Conservation (phyloP, 2,797 vertebrate species). For the Molossus molossus region DNA sequence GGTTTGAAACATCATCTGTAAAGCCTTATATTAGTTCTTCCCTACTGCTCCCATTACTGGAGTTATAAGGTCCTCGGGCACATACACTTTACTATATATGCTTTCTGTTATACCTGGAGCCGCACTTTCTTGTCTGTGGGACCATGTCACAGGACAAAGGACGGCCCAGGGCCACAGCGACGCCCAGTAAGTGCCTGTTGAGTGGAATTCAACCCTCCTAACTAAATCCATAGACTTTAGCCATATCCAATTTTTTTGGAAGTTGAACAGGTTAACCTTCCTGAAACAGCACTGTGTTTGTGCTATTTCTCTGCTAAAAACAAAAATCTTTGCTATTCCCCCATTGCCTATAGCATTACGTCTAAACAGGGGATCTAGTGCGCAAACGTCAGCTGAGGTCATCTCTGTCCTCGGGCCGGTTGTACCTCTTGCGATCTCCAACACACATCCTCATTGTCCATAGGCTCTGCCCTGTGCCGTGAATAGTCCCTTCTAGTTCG, state of each 20-base stretch:
- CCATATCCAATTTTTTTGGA: constrained; percentile 9
- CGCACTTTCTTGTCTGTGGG: not conserved
- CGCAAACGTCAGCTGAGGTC: not conserved
- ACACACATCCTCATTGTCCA: not conserved
- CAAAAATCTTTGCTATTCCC: not conserved
- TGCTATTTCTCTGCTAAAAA: constrained; percentile 26
- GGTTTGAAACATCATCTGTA: constrained; percentile 12
- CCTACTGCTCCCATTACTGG: not conserved
- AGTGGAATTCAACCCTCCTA: constrained; percentile 39
- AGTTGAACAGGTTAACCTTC: constrained; percentile 59
- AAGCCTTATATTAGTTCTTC: not conserved
- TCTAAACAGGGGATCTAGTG: not conserved
- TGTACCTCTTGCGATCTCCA: not conserved
- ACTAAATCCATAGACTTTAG: not conserved
- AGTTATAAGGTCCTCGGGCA: not conserved
- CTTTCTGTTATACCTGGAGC: not conserved
- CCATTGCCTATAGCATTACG: not conserved
- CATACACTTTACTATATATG: not conserved
- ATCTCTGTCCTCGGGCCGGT: not conserved
- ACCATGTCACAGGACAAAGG: not conserved
- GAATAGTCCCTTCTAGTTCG: not conserved
- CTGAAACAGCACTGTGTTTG: not conserved
- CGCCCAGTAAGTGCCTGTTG: not conserved
- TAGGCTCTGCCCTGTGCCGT: not conserved
- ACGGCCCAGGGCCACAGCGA: not conserved